Conservation (phyloP, 2,888 invertebrate species). For the Chrysolina haemoptera region DNA sequence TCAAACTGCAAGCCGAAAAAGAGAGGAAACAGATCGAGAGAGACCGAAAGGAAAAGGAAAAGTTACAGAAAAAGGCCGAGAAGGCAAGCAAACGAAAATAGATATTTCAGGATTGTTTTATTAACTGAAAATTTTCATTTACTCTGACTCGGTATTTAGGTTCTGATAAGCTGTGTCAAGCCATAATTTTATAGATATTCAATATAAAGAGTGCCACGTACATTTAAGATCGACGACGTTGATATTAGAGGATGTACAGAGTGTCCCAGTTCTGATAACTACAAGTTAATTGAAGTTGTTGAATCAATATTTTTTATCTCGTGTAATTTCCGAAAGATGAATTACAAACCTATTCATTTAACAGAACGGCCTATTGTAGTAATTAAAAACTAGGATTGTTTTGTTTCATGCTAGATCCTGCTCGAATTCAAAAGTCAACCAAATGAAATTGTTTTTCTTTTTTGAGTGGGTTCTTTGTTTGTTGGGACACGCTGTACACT, state of each 20-base stretch:
- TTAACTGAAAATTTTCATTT: not conserved
- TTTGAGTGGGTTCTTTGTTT: not conserved
- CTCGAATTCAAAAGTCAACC: not conserved
- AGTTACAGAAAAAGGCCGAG: slow-evolving; percentile 89
- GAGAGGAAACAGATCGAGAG: slow-evolving; percentile 86
- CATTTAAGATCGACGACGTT: not conserved
- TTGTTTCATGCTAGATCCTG: no score
- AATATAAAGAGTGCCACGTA: slow-evolving; percentile 24
- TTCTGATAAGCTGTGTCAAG: slow-evolving; percentile 2
- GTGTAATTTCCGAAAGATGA: no score
- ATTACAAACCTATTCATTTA: not conserved
- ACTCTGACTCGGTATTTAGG: slow-evolving; percentile 3
- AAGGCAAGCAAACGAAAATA: slow-evolving; percentile 78
- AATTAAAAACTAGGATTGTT: not conserved
- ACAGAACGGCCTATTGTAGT: not conserved
- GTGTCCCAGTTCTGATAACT: slow-evolving; percentile 2
- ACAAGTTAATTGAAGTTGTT: not conserved
- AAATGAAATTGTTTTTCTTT: not conserved
- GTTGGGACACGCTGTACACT: not conserved
- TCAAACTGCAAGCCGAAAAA: slow-evolving; percentile 82
- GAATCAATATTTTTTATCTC: no score
- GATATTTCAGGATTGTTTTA: slow-evolving; percentile 11
- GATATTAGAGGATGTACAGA: slow-evolving; percentile 3
- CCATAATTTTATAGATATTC: slow-evolving; percentile 16
- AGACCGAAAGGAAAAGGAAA: slow-evolving; percentile 86